Evolutionary conservation across 92 coral and sea anemone species (phyloP).

Genomic region (Palythoa heliodiscus): DNA sequence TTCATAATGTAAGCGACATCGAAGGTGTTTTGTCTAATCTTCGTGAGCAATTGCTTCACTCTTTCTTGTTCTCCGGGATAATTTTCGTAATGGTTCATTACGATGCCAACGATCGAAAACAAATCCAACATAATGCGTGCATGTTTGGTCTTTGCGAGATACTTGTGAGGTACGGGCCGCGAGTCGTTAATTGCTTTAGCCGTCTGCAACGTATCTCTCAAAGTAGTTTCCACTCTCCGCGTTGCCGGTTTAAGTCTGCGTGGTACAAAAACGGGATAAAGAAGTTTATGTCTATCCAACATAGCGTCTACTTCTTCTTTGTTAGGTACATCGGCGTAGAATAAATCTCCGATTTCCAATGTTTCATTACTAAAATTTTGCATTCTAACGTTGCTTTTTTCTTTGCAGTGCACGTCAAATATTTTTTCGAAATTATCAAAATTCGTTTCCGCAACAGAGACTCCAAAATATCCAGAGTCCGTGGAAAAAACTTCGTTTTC

Average conservation of each 20-base stretch:
- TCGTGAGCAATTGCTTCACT: not conserved
- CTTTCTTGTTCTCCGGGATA: not conserved
- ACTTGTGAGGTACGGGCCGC: not conserved
- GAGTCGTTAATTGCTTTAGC: not conserved
- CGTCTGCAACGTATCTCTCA: no score
- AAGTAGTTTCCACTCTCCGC: not conserved
- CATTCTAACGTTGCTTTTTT: not conserved
- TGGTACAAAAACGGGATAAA: not conserved
- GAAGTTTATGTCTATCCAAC: not conserved
- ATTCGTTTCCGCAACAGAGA: not conserved
- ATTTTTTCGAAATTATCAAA: not conserved
- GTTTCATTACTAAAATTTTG: not conserved
- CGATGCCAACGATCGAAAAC: not conserved
- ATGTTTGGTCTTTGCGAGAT: not conserved
- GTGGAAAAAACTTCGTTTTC: not conserved
- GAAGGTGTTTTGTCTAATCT: not conserved
- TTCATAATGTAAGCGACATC: not conserved
- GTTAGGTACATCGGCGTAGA: not conserved
- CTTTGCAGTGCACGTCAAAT: not conserved
- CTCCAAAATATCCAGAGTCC: not conserved
- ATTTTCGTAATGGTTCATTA: not conserved
- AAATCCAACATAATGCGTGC: not conserved
- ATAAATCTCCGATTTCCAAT: not conserved
- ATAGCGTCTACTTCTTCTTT: not conserved
- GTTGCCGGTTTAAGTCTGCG: not conserved